Evolutionary conservation across 2,113 vertebrate species (phyloP), one percentile per base, ranked within the genome.

Genomic region (Lagenorhynchus albirostris): DNA sequence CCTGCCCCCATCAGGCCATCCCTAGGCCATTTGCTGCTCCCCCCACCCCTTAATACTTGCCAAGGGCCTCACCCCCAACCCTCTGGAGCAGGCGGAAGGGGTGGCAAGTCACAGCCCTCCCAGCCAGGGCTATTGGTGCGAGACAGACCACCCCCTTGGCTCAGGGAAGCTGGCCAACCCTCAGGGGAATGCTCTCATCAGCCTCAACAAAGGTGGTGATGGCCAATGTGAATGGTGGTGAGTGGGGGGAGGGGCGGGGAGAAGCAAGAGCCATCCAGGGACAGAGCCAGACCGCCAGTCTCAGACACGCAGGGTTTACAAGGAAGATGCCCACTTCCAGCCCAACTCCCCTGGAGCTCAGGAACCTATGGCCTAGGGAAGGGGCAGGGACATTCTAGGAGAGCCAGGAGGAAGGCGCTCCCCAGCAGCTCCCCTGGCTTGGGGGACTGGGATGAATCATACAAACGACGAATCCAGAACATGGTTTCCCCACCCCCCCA

Each of bases 1-100:
- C 87, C 98, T 97, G 80, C 94, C 41, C 93, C 80, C 84, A 53
- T 20, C 17, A 53, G 95, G 92, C 89, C 97, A 95, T 44, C 91
- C 91, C 87, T 15, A 11, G 65, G 93, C 71, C 47, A 20, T 53
- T 17, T n/a, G 87, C 94, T 70, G 33, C 15, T 3, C 23, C 55
- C 53, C n/a, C 21, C 38, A 17, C 65, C 17, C 5, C 25, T 36
- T 60, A 13, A 38, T 18, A 33, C 53, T 83, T 10, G 63, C 71
- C 62, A 44, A 44, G 71, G 65, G 50, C 80, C 88, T 94, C 76
- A 63, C n/a, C 73, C 90, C 36, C 36, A 71, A 36, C 9, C 38
- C 50, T 29, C 53, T 83, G 58, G 36, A 20, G 33, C 62, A 74
- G 70, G n/a, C n/a, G 33, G n/a, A 17, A 63, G 2, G 33, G 80